phyloP scores from a whole-genome alignment of 2,888 invertebrate species.

The Cyrtodaria siliqua region DNA sequence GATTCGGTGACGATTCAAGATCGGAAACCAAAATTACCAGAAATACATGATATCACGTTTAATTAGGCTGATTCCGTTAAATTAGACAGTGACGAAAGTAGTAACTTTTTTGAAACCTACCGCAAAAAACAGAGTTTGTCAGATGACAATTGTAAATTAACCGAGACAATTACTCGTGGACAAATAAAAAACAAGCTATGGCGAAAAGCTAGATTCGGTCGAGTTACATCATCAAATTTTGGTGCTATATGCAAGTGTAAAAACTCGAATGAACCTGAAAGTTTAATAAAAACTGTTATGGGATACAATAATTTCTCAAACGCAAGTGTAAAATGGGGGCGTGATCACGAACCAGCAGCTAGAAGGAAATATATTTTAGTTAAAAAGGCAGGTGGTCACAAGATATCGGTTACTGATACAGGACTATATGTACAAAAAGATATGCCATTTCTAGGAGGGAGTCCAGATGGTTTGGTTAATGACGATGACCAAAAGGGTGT shows the following conservation, averaged over 20 bases:
- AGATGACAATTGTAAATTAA: conserved; percentile 5
- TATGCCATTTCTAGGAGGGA: conserved; percentile 29
- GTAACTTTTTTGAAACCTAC: too few species aligned
- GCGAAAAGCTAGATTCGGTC: neutral
- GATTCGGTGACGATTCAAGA: too few species aligned
- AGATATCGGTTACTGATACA: neutral
- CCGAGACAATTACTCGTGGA: conserved; percentile 23
- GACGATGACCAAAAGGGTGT: conserved; percentile 5
- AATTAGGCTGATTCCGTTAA: neutral
- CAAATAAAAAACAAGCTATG: conserved; percentile 27
- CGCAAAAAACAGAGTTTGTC: too few species aligned
- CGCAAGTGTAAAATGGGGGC: conserved; percentile 19
- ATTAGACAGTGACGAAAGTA: neutral
- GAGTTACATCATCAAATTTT: conserved; percentile 46
- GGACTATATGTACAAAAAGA: conserved; percentile 24
- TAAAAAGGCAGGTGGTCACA: neutral
- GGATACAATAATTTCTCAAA: conserved; percentile 19
- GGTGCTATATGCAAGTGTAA: conserved; percentile 12
- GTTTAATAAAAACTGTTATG: conserved; percentile 8
- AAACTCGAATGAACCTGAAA: conserved; percentile 13
- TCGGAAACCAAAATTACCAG: too few species aligned
- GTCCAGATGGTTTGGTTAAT: conserved; percentile 46
- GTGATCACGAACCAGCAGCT: conserved; percentile 47
- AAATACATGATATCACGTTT: too few species aligned
- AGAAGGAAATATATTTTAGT: neutral